Evolutionary conservation across 2,797 vertebrate species (phyloP), one percentile per base, ranked within the genome.

Genomic region (Lates japonicus): DNA sequence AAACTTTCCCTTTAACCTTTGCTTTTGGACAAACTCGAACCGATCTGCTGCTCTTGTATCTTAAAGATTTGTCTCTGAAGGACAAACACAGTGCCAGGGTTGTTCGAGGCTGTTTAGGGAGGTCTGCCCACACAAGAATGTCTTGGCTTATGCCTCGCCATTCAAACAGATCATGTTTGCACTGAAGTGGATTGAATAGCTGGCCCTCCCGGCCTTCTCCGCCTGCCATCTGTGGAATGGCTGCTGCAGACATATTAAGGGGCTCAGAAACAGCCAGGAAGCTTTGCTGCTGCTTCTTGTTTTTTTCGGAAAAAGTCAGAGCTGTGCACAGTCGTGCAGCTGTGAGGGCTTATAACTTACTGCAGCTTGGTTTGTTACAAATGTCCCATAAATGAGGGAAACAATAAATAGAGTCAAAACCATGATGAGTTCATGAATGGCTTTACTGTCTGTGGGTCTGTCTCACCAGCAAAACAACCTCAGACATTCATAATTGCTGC

Each of bases 101-200:
- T 91, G 85, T 89, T 87, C 66, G 7, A 22, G 80, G 84, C 81
- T 93, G 90, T 91, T 93, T 90, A 79, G 81, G 84, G 81, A 92
- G 91, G 83, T 90, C 91, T 88, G 86, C 92, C 93, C 92, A 93
- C 94, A 88, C 88, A 93, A 89, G 88, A 94, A 92, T 93, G 87
- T 90, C 88, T 91, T 91, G 88, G 92, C 90, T 89, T 81, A 64
- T 85, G 87, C 81, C 52, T 77, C 54, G 10, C 90, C 89, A 87
- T 91, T 91, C 84, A 90, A 88, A 89, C 87, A 85, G 91, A 92
- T 93, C 92, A 88, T 92, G 92, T 93, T 92, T 90, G 88, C 82
- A 68, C 82, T 87, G 86, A 89, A 88, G 81, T 86, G 85, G 84
- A 82, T 83, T 87, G 86, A 92, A 89, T 87, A 86, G 88, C 84